Base-by-base conservation (phyloP, 2,113 vertebrate species). In the Edolisoma coerulescens region DNA sequence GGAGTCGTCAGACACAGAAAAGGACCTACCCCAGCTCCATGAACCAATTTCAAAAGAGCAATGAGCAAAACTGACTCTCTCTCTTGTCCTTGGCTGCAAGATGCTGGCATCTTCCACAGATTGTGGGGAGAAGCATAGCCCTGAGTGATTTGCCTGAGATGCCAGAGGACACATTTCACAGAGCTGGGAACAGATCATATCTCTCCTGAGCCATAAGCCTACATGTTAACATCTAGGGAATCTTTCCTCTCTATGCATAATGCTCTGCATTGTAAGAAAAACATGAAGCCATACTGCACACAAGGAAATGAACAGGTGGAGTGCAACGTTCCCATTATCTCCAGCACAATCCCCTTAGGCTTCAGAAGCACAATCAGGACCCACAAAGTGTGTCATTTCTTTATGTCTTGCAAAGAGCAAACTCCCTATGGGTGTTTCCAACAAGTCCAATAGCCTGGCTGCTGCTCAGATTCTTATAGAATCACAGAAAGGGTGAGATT, bases 11-110 rank as follows among this genome's bases (percentile, higher is more conserved):
- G 67, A 45, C 11, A 23, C 5, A 47, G 44, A 79, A 67, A 79
- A 24, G n/a, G 23, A n/a, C 11, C 6, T 41, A 84, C 3, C 2
- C 20, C 3, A 10, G 24, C 23, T 79, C 78, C 0, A 0, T 52
- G 16, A 79, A 65, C 8, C 81, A 35, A 54, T 53, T 85, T 68
- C n/a, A 73, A 42, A 50, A 44, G 24, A 61, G 37, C 17, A 42
- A 7, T 68, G 41, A 85, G 41, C 53, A 79, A 87, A 94, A 76
- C 6, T 18, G 27, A 23, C 27, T 26, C 24, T 69, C 24, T 69
- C 30, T 68, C 41, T 76, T 28, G 10, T 35, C 44, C 41, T 82
- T 84, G 56, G 7, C 41, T 84, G 52, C 0, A 1, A 22, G 32
- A 71, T 35, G 22, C 63, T 56, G 24, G 49, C 56, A 60, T 87